phyloP scores from a whole-genome alignment of 2,797 vertebrate genomes.

The Telmatherina bonti region DNA sequence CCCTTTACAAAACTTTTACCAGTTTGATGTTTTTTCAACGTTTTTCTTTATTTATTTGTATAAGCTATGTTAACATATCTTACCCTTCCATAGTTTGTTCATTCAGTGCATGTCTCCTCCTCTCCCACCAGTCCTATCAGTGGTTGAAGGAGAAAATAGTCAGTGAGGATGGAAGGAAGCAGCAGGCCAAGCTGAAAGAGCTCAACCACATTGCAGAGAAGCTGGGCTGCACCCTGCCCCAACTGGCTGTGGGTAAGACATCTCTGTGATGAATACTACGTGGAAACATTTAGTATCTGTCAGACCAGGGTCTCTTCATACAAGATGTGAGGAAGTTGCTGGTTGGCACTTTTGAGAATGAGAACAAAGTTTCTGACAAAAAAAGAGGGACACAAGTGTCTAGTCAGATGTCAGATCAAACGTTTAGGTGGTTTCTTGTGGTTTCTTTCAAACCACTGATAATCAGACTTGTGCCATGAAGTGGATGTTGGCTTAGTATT shows the following conservation, averaged over 20 bases:
- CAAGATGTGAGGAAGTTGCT: neutral
- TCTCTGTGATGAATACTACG: neutral
- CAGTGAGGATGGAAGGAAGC: conserved; percentile 95
- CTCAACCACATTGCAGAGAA: conserved; percentile 93
- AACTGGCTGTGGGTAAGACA: conserved; percentile 94
- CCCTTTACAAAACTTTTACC: neutral
- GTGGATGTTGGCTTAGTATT: conserved; percentile 34
- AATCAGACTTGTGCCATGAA: conserved; percentile 34
- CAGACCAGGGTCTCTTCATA: neutral
- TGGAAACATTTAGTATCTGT: conserved; percentile 1
- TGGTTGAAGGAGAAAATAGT: conserved; percentile 98
- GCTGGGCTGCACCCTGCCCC: conserved; percentile 95
- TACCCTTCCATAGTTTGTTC: neutral
- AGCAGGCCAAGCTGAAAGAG: conserved; percentile 95
- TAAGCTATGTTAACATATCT: neutral
- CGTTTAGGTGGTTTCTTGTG: neutral
- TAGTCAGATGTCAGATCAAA: neutral
- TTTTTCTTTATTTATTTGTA: neutral
- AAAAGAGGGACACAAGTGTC: neutral
- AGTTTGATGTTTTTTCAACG: neutral
- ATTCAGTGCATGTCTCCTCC: neutral
- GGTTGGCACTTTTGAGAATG: neutral
- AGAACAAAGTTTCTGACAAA: neutral
- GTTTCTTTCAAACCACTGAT: neutral
- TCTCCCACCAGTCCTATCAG: conserved; percentile 90